phyloP scores from a whole-genome alignment of 2,797 vertebrate species.

The Sebastiscus albofasciatus region DNA sequence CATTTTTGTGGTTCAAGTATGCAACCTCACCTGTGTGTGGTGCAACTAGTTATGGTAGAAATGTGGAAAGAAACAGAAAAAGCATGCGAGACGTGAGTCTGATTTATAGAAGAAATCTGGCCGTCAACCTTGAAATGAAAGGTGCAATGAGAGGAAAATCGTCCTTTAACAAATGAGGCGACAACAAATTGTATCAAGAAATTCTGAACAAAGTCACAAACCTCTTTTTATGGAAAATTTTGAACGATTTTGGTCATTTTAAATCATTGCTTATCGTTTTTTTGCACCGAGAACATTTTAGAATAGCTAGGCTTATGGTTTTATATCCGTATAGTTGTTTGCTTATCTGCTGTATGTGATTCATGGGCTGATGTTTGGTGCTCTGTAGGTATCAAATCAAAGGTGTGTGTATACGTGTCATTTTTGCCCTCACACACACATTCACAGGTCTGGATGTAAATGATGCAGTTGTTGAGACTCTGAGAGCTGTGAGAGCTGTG shows the following conservation, averaged over 20 bases:
- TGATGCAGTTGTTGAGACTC: conserved; percentile 65
- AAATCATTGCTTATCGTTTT: neutral
- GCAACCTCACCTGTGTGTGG: neutral
- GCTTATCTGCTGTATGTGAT: neutral
- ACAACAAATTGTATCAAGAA: neutral
- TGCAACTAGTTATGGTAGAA: neutral
- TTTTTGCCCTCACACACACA: conserved; percentile 10
- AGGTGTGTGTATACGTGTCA: conserved; percentile 27
- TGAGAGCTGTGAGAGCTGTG: conserved; percentile 51
- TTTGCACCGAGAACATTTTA: neutral
- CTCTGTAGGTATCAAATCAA: conserved; percentile 4
- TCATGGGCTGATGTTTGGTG: neutral
- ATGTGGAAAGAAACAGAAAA: fast-evolving
- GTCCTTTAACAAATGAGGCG: neutral
- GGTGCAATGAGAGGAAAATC: neutral
- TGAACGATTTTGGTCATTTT: neutral
- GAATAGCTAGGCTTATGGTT: neutral
- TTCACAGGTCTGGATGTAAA: conserved; percentile 47
- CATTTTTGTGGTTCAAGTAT: neutral
- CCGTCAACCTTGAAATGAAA: neutral
- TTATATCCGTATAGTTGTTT: neutral
- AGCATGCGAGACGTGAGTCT: neutral
- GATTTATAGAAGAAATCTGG: neutral
- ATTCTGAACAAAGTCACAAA: neutral
- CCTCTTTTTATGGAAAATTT: neutral